Evolutionary conservation across 2,113 vertebrate species (phyloP).

Genomic region (Pungitius pungitius): DNA sequence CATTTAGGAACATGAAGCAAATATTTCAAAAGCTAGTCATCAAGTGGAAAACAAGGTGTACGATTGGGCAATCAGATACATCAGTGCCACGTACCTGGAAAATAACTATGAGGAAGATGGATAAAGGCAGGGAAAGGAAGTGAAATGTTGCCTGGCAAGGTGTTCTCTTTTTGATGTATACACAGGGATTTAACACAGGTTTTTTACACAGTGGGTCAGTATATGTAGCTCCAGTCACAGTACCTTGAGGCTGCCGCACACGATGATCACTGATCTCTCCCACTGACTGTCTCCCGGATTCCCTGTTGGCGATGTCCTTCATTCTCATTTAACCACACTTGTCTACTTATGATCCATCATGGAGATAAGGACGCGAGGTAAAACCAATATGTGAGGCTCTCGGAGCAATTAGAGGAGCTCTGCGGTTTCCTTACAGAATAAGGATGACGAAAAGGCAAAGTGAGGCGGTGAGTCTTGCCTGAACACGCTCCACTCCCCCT

Average conservation of each 20-base stretch:
- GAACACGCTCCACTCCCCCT: slow-evolving; percentile 56
- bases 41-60: not conserved
- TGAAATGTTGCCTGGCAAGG: not conserved
- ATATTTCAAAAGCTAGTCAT: not conserved
- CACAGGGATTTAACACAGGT: not conserved
- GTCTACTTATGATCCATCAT: slow-evolving; percentile 18
- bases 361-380: not conserved
- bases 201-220: not conserved
- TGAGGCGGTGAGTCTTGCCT: slow-evolving; percentile 41
- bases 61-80: slow-evolving; percentile 14
- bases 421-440: not conserved
- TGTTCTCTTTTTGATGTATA: not conserved
- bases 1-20: not conserved
- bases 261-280: slow-evolving; percentile 13
- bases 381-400: not conserved
- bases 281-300: not conserved
- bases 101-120: not conserved
- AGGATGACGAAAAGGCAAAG: slow-evolving; percentile 21
- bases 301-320: slow-evolving; percentile 30
- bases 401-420: not conserved
- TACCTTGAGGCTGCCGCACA: slow-evolving; percentile 52
- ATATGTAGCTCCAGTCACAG: not conserved
- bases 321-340: slow-evolving; percentile 28
- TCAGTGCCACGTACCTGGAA: not conserved
- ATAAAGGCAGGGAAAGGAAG: not conserved